Conservation (phyloP, 2,797 vertebrate genomes). For the Heliangelus exortis region DNA sequence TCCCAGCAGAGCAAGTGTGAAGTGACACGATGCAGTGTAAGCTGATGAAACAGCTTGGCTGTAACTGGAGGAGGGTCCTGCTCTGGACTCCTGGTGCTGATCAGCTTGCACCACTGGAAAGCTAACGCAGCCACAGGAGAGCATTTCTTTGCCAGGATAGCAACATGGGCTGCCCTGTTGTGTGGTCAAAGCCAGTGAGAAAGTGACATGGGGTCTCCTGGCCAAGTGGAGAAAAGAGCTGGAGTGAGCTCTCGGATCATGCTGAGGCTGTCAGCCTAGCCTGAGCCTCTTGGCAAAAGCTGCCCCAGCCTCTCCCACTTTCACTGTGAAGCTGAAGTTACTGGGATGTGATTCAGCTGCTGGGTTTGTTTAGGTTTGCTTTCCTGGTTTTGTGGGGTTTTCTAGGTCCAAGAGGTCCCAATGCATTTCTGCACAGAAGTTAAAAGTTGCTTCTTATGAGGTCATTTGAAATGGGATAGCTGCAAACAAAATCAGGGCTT, state of each 20-base stretch:
- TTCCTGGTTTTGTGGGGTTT: neutral
- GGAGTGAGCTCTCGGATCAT: neutral
- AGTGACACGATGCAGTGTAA: neutral
- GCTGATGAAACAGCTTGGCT: neutral
- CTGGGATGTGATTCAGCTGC: neutral
- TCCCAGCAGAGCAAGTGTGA: neutral
- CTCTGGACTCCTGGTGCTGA: neutral
- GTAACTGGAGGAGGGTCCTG: neutral
- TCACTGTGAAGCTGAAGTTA: neutral
- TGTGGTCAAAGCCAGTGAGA: neutral
- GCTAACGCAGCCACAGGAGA: neutral
- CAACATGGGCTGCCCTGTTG: fast-evolving
- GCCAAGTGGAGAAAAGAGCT: neutral
- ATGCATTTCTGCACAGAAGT: neutral
- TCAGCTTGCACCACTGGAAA: neutral
- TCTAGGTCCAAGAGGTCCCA: neutral
- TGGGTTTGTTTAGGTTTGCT: neutral
- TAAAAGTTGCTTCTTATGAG: neutral
- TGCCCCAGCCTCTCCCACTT: neutral
- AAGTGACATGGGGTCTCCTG: neutral
- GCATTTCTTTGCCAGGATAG: neutral
- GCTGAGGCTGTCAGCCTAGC: neutral
- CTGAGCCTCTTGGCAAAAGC: neutral
- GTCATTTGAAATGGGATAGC: neutral
- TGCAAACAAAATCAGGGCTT: fast-evolving